These are phyloP conservation scores for Telenomus remus DNA, from an alignment of 1,140 invertebrate species.

Conservation along the genomic window DNA sequence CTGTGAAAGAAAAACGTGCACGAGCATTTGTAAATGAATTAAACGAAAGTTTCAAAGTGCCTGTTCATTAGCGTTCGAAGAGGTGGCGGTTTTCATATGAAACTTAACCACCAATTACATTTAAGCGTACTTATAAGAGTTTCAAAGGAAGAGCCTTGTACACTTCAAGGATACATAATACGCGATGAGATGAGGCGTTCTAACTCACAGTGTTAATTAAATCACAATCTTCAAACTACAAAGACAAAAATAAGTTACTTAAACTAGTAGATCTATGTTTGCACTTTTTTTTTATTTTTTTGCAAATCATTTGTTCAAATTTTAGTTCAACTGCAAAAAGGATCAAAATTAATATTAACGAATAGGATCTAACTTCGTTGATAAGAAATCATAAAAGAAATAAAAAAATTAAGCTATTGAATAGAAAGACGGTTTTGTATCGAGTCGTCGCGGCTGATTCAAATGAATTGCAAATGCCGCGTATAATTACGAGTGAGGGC, in stretches of 20 bases:
- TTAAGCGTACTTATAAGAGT: constrained; percentile 65
- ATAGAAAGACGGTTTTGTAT: neutral
- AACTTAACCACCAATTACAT: constrained; percentile 55
- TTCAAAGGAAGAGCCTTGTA: constrained; percentile 47
- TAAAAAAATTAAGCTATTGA: neutral
- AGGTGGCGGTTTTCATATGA: constrained; percentile 50
- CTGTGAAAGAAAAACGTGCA: constrained; percentile 15
- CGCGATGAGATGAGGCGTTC: neutral
- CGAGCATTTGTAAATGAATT: constrained; percentile 35
- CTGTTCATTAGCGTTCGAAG: constrained; percentile 66
- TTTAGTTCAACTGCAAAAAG: too few relatives aligned
- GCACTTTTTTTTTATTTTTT: too few relatives aligned
- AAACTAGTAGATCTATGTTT: too few relatives aligned
- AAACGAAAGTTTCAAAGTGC: constrained; percentile 67
- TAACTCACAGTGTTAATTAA: neutral
- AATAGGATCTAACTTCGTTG: too few relatives aligned
- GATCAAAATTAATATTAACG: too few relatives aligned
- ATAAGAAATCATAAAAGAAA: too few relatives aligned
- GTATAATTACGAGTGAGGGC: constrained; percentile 42
- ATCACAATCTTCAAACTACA: too few relatives aligned
- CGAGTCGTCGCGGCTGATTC: constrained; percentile 18
- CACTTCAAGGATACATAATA: constrained; percentile 22
- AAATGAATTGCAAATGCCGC: constrained; percentile 42
- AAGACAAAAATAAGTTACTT: too few relatives aligned
- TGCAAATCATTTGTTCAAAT: too few relatives aligned